These are phyloP conservation scores for Pedionomus torquatus DNA, from an alignment of 2,113 vertebrate species.

Conservation along the genomic window DNA sequence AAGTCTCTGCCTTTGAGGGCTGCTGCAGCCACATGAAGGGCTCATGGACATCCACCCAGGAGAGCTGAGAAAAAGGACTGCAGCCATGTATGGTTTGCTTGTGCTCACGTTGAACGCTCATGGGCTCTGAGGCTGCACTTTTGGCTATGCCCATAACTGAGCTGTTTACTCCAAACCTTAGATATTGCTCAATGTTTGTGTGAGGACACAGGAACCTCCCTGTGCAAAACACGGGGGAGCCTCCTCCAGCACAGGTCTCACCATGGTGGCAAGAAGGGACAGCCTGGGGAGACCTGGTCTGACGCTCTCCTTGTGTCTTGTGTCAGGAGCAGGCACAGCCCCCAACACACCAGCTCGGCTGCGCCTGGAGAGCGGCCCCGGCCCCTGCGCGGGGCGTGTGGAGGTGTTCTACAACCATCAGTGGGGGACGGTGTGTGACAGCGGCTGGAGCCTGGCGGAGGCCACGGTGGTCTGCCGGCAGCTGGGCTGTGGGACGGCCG, in stretches of 20 bases:
- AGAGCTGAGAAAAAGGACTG: background rate
- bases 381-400: conserved; percentile 12
- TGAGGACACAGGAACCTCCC: too few species aligned
- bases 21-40: accelerated
- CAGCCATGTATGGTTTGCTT: background rate
- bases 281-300: background rate
- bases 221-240: background rate
- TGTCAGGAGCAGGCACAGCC: background rate
- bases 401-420: background rate
- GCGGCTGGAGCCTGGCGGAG: background rate
- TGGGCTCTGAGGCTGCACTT: background rate
- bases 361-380: background rate
- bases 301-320: accelerated
- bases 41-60: background rate
- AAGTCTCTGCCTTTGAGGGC: background rate
- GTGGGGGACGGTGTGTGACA: conserved; percentile 45
- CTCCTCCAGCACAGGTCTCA: background rate
- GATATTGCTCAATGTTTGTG: background rate
- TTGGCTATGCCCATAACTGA: background rate
- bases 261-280: background rate
- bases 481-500: too few species aligned
- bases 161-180: background rate
- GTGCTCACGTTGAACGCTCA: background rate
- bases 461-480: background rate
- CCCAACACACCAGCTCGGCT: background rate